These are phyloP conservation scores for Cuculus canorus DNA, from an alignment of 2,797 vertebrate species.

Conservation along the genomic window DNA sequence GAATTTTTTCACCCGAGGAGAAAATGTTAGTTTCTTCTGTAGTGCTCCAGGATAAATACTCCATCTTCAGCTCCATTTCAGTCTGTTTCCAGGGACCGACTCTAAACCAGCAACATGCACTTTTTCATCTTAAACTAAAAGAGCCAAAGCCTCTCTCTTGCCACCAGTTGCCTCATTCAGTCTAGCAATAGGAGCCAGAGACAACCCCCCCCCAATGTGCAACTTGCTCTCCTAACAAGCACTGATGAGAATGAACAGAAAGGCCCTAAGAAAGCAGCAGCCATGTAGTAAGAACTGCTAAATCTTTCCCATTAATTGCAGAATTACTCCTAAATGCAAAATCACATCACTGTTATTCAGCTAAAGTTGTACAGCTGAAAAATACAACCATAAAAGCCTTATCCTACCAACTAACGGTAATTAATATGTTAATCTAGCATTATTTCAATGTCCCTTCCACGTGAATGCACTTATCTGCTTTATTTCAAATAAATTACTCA, in stretches of 20 bases:
- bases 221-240: not conserved
- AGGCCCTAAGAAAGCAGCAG: not conserved
- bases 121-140: not conserved
- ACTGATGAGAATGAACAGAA: fast-evolving
- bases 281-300: not conserved
- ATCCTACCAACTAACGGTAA: not conserved
- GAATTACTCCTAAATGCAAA: not conserved
- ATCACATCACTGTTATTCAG: not conserved
- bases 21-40: not conserved
- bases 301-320: not conserved
- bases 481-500: constrained; percentile 64
- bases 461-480: not conserved
- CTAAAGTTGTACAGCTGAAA: not conserved
- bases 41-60: not conserved
- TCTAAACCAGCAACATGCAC: not conserved
- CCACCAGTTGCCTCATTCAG: not conserved
- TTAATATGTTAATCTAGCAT: constrained; percentile 3
- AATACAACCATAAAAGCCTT: not conserved
- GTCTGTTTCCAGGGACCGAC: not conserved
- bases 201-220: not conserved
- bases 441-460: constrained; percentile 27
- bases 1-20: fast-evolving
- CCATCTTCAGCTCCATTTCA: not conserved
- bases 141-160: not conserved
- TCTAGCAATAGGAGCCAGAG: not conserved